Evolutionary conservation across 1,140 invertebrate species (phyloP), one percentile per base, ranked within the genome.

Genomic region (Magallana gigas): DNA sequence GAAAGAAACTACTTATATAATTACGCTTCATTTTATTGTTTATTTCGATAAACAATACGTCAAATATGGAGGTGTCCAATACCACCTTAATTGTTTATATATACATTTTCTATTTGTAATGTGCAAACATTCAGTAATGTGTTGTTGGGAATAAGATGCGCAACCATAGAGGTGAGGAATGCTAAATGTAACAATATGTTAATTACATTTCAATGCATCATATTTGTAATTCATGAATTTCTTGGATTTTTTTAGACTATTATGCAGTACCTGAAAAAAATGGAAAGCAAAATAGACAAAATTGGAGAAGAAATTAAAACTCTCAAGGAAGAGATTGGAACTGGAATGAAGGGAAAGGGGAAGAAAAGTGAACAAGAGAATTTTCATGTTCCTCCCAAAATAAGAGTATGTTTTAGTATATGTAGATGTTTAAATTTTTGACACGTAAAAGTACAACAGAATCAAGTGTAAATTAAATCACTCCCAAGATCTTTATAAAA

Each of bases 311-410:
- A 64, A 64, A 16, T 64, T 1, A 64, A 64, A 64, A n/a, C 60
- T 64, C 11, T 64, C 16, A 64, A 18, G 14, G 60, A 64, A 64
- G 60, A 64, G 60, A 5, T 48, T 48, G 36, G 36, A 48, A 48
- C 2, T 48, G 60, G 60, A 16, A 64, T 64, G 16, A 64, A 64
- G 18, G 60, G 18, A 16, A 64, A 64, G 60, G 60, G 60, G 60
- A 64, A 64, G 6, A 64, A 18, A n/a, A 64, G 14, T n/a, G 60
- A 64, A 64, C 16, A 64, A 64, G 16, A n/a, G 60, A 16, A 64
- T 64, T 16, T 64, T 64, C 7, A 64, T 64, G 60, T 64, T 64
- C 60, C 60, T 64, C 60, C 60, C 16, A 64, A 64, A 64, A 64
- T 64, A n/a, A 64, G 60, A 64, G 16, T 64, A 64, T 16, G 60